Conservation (phyloP, 2,888 invertebrate species). For the Patella ulyssiponensis region DNA sequence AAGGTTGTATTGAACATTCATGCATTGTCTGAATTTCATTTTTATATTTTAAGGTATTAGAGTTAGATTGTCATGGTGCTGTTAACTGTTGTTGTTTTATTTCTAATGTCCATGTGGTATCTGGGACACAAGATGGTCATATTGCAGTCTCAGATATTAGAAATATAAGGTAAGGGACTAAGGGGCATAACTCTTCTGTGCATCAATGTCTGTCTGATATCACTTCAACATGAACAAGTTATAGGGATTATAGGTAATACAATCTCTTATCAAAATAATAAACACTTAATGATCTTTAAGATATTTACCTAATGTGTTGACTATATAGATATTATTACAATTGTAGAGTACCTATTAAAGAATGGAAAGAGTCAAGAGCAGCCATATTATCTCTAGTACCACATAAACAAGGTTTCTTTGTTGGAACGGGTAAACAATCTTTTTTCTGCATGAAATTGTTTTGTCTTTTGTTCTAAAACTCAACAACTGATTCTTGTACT, state of each 20-base stretch:
- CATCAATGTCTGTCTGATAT: background rate
- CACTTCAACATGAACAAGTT: too few species aligned
- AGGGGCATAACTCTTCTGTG: too few species aligned
- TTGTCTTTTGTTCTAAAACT: too few species aligned
- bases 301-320: too few species aligned
- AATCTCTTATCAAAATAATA: too few species aligned
- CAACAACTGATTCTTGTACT: too few species aligned
- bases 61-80: slow-evolving; percentile 71
- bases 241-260: too few species aligned
- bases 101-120: slow-evolving; percentile 74
- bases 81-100: slow-evolving; percentile 77
- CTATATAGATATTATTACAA: slow-evolving; percentile 10
- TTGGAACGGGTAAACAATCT: slow-evolving; percentile 74
- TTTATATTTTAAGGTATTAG: slow-evolving; percentile 62
- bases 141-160: slow-evolving; percentile 65
- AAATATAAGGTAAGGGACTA: slow-evolving; percentile 60
- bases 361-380: slow-evolving; percentile 76
- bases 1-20: background rate
- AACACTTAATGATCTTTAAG: too few species aligned
- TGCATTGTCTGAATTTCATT: background rate
- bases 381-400: slow-evolving; percentile 76
- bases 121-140: slow-evolving; percentile 79
- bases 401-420: slow-evolving; percentile 76
- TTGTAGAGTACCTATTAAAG: slow-evolving; percentile 56
- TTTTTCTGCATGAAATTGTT: background rate